phyloP scores from a whole-genome alignment of 2,113 vertebrate species.

The Clupea harengus region DNA sequence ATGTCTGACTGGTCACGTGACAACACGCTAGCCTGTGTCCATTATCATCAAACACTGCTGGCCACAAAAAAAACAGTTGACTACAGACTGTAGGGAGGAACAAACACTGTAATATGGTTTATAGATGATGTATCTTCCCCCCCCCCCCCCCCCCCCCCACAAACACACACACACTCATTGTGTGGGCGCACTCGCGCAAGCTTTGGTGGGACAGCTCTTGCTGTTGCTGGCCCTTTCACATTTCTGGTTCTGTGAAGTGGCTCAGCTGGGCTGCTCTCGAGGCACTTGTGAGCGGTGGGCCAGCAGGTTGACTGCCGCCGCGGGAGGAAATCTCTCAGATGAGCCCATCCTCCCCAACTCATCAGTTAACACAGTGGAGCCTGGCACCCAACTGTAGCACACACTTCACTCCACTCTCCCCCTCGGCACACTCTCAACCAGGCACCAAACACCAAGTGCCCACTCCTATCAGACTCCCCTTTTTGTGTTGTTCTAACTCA shows the following conservation, averaged over 20 bases:
- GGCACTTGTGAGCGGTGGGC: neutral
- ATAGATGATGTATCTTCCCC: neutral
- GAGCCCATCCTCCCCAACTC: neutral
- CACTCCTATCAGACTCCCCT: neutral
- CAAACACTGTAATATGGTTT: neutral
- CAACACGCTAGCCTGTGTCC: neutral
- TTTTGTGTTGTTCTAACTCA: neutral
- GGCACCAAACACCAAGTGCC: neutral
- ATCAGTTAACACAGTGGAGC: neutral
- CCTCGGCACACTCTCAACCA: neutral
- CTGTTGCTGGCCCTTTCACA: neutral
- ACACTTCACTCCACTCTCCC: neutral
- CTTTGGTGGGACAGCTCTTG: neutral
- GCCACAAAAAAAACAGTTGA: neutral
- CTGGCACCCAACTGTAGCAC: neutral
- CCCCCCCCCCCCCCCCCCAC: neutral
- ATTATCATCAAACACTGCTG: neutral
- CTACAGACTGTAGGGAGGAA: neutral
- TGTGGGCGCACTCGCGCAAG: neutral
- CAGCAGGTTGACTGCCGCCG: neutral
- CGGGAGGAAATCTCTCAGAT: neutral
- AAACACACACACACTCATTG: neutral
- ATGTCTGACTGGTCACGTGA: neutral
- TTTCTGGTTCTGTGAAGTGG: neutral
- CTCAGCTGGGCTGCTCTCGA: neutral